Evolutionary conservation across 2,888 invertebrate species (phyloP).

Genomic region (Pollenia amentaria): DNA sequence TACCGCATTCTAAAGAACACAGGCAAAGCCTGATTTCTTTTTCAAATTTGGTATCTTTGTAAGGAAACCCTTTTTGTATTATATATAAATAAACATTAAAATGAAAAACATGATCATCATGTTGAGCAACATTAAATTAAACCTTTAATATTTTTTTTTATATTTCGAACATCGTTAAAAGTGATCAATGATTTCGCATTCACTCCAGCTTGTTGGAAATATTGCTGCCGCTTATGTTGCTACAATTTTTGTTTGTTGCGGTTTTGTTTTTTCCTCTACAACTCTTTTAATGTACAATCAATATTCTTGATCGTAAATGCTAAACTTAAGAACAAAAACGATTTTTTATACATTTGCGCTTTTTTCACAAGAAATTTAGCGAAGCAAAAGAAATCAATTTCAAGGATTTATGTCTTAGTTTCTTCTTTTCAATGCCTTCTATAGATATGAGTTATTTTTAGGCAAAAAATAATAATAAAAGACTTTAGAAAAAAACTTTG

Average conservation of each 20-base stretch:
- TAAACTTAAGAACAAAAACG: slow-evolving; percentile 46
- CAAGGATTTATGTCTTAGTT: slow-evolving; percentile 71
- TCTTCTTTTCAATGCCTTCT: slow-evolving; percentile 42
- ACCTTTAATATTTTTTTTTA: slow-evolving; percentile 13
- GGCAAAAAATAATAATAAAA: slow-evolving; percentile 24
- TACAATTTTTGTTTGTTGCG: neutral
- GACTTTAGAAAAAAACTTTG: slow-evolving; percentile 16
- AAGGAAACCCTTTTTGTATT: neutral
- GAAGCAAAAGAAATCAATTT: slow-evolving; percentile 72
- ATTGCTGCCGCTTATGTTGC: slow-evolving; percentile 8
- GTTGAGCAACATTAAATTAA: slow-evolving; percentile 29
- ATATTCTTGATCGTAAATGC: slow-evolving; percentile 63
- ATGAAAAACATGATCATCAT: slow-evolving; percentile 20
- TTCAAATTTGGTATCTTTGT: neutral
- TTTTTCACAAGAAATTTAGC: slow-evolving; percentile 63
- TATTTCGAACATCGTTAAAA: slow-evolving; percentile 56
- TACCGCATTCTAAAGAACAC: no score
- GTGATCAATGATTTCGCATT: slow-evolving; percentile 57
- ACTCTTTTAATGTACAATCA: slow-evolving; percentile 63
- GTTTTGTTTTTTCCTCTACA: slow-evolving; percentile 16
- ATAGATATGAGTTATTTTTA: slow-evolving; percentile 21
- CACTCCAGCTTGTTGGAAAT: neutral
- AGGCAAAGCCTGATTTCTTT: no score
- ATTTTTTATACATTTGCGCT: slow-evolving; percentile 28
- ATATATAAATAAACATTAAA: neutral